phyloP scores from a whole-genome alignment of 1,140 invertebrate species.

The Wasmannia auropunctata region DNA sequence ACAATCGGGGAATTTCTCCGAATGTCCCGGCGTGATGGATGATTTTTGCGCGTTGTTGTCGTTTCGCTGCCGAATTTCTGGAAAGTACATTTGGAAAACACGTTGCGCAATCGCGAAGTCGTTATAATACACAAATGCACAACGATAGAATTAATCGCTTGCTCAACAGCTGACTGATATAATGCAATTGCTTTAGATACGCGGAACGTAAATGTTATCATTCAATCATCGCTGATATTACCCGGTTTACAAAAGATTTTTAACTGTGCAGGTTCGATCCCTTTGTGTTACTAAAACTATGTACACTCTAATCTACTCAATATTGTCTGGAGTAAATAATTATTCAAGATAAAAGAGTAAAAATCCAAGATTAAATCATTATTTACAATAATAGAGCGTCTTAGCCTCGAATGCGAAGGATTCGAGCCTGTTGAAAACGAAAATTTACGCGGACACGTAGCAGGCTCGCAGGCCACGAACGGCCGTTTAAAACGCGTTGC shows the following conservation, averaged over 20 bases:
- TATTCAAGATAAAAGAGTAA: no score
- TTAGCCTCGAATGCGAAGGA: not conserved
- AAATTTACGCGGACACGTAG: conserved; percentile 17
- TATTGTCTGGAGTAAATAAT: no score
- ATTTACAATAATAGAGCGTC: not conserved
- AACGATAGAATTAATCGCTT: conserved; percentile 6
- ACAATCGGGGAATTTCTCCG: conserved; percentile 20
- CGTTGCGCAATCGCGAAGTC: not conserved
- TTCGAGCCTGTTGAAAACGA: not conserved
- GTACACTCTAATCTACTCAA: not conserved
- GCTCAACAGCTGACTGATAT: conserved; percentile 33
- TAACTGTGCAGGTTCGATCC: not conserved
- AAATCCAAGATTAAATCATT: not conserved
- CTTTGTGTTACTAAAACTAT: not conserved
- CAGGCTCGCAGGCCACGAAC: not conserved
- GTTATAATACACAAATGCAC: no score
- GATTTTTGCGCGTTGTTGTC: not conserved
- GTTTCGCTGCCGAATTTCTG: not conserved
- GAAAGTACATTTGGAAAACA: not conserved
- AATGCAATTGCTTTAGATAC: conserved; percentile 29
- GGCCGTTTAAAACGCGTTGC: conserved; percentile 35
- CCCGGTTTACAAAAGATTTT: not conserved
- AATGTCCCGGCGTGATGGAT: not conserved
- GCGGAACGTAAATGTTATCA: conserved; percentile 25
- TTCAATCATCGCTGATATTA: conserved; percentile 34